Conservation (phyloP, 2,797 vertebrate genomes). For the Catostomus latipinnis region DNA sequence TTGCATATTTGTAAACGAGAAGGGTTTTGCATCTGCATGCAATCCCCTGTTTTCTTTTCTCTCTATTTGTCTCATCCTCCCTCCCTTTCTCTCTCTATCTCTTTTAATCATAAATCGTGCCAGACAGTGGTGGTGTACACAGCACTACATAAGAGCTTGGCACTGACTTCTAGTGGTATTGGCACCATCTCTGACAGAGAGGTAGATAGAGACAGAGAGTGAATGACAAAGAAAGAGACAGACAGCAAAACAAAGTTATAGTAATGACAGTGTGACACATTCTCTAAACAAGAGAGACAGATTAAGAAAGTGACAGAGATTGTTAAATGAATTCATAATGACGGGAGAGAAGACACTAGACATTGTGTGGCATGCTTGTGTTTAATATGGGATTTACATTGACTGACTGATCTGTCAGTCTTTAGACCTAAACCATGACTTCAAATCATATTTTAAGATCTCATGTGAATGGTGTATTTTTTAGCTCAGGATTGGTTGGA, state of each 20-base stretch:
- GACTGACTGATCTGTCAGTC: constrained; percentile 30
- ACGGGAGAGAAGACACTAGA: constrained; percentile 27
- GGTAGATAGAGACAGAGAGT: constrained; percentile 47
- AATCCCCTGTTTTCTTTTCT: constrained; percentile 76
- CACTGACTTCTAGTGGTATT: constrained; percentile 58
- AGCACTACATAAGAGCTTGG: constrained; percentile 55
- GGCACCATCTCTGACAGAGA: constrained; percentile 40
- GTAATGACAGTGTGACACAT: constrained; percentile 22
- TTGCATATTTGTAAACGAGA: constrained; percentile 95
- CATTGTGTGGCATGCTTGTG: constrained; percentile 17
- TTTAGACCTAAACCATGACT: constrained; percentile 5
- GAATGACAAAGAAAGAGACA: constrained; percentile 27
- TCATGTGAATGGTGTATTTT: no score
- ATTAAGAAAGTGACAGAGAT: constrained; percentile 24
- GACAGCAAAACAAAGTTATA: constrained; percentile 37
- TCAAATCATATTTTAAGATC: background rate
- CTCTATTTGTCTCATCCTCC: constrained; percentile 72
- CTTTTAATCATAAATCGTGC: constrained; percentile 65
- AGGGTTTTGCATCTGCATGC: constrained; percentile 83
- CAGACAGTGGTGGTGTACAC: constrained; percentile 68
- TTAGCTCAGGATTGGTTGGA: no score
- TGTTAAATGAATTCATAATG: constrained; percentile 8
- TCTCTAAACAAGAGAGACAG: constrained; percentile 41
- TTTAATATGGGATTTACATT: constrained; percentile 36
- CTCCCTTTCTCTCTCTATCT: constrained; percentile 54